phyloP scores from a whole-genome alignment of 1,140 invertebrate genomes.

The Drosophila ficusphila region DNA sequence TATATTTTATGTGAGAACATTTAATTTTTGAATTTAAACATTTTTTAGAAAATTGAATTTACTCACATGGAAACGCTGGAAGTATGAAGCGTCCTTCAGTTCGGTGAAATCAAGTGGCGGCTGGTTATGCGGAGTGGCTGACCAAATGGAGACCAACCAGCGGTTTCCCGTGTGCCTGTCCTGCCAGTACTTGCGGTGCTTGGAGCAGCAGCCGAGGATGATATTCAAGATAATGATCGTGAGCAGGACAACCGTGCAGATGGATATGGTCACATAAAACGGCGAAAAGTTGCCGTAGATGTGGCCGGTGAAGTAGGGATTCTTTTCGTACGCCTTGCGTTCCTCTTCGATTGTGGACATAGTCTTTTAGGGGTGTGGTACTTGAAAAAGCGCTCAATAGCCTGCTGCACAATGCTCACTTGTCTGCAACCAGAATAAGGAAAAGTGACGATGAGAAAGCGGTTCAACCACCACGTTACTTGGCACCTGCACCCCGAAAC shows the following conservation, averaged over 20 bases:
- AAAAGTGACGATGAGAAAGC: conserved; percentile 22
- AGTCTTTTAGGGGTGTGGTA: conserved; percentile 57
- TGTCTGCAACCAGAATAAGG: conserved; percentile 35
- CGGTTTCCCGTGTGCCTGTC: conserved; percentile 93
- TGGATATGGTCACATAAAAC: conserved; percentile 91
- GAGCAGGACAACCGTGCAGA: conserved; percentile 89
- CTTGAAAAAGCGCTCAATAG: conserved; percentile 16
- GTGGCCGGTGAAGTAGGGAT: conserved; percentile 87
- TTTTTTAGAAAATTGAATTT: neutral
- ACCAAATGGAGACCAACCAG: conserved; percentile 93
- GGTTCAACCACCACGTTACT: conserved; percentile 22
- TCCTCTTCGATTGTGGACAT: conserved; percentile 88
- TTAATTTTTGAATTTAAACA: too few relatives aligned
- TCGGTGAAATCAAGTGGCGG: conserved; percentile 92
- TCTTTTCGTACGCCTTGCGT: conserved; percentile 87
- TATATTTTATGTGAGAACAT: too few relatives aligned
- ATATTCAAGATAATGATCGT: conserved; percentile 90
- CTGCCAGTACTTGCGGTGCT: conserved; percentile 91
- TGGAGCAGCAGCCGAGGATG: conserved; percentile 91
- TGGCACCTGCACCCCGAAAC: conserved; percentile 32
- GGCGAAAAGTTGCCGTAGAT: conserved; percentile 88
- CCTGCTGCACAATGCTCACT: conserved; percentile 28
- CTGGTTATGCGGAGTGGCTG: conserved; percentile 91
- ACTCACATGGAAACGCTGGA: conserved; percentile 75
- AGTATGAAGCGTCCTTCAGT: conserved; percentile 86